These are phyloP conservation scores for Globia sparganii DNA, from an alignment of 2,888 invertebrate species.

Conservation along the genomic window DNA sequence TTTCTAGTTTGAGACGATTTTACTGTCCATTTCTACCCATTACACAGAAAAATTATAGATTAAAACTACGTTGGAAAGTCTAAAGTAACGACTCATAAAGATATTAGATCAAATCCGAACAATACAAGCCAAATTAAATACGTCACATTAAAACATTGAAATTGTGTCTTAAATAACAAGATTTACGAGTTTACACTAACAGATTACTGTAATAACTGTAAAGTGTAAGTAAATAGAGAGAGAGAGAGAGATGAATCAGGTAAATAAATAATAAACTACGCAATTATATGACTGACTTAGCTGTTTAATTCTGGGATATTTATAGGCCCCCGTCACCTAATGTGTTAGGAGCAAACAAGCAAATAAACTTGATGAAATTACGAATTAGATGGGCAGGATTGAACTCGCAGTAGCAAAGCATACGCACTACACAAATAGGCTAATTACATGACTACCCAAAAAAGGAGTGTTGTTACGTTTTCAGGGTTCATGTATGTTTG, in stretches of 20 bases:
- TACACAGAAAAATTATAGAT: neutral
- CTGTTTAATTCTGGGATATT: conserved; percentile 4
- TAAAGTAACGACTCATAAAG: conserved; percentile 9
- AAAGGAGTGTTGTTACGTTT: too few species aligned
- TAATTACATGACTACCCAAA: too few species aligned
- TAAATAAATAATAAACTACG: conserved; percentile 15
- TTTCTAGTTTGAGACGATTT: neutral
- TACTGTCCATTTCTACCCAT: neutral
- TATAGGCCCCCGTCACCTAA: neutral
- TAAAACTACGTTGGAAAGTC: neutral
- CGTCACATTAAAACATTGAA: conserved; percentile 23
- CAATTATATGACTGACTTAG: neutral
- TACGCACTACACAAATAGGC: neutral
- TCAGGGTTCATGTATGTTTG: too few species aligned
- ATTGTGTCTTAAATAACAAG: conserved; percentile 30
- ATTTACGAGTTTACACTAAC: conserved; percentile 44
- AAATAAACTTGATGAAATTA: neutral
- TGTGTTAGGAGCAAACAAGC: neutral
- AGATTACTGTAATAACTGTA: conserved; percentile 46
- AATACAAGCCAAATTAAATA: conserved; percentile 19
- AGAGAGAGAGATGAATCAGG: neutral
- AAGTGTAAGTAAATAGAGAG: conserved; percentile 10
- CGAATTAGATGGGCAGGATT: neutral
- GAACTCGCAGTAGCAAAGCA: neutral
- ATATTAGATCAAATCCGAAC: conserved; percentile 8